Conservation (phyloP, 2,797 vertebrate species). For the Micrastur ruficollis region DNA sequence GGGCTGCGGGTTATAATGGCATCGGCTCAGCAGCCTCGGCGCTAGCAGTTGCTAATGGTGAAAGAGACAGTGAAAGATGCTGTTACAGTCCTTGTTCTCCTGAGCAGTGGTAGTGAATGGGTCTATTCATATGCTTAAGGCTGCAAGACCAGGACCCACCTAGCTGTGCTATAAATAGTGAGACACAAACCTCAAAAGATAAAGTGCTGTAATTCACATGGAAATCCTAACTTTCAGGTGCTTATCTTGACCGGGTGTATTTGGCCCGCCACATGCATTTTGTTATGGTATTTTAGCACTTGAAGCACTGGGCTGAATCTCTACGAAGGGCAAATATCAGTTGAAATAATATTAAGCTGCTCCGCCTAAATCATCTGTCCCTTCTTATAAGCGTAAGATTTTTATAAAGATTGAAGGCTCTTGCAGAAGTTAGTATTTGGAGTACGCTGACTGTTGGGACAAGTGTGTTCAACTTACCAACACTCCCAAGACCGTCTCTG, state of each 20-base stretch:
- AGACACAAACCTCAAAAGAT: background rate
- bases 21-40: background rate
- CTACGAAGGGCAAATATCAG: background rate
- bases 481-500: rapidly evolving
- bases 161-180: background rate
- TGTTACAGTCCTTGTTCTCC: background rate
- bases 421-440: background rate
- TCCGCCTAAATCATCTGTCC: background rate
- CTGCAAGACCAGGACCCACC: background rate
- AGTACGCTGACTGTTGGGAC: background rate
- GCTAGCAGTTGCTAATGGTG: background rate
- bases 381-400: background rate
- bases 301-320: background rate
- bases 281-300: background rate
- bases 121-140: background rate
- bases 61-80: background rate
- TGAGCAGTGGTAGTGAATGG: background rate
- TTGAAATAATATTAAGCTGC: background rate
- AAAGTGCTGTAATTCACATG: background rate
- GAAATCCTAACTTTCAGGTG: background rate
- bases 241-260: background rate
- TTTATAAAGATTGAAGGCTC: background rate
- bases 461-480: background rate
- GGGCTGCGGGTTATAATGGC: background rate
- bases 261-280: background rate